Evolutionary conservation across 2,888 invertebrate genomes (phyloP), one percentile per base, ranked within the genome.

Genomic region (Xestia rhomboidea): DNA sequence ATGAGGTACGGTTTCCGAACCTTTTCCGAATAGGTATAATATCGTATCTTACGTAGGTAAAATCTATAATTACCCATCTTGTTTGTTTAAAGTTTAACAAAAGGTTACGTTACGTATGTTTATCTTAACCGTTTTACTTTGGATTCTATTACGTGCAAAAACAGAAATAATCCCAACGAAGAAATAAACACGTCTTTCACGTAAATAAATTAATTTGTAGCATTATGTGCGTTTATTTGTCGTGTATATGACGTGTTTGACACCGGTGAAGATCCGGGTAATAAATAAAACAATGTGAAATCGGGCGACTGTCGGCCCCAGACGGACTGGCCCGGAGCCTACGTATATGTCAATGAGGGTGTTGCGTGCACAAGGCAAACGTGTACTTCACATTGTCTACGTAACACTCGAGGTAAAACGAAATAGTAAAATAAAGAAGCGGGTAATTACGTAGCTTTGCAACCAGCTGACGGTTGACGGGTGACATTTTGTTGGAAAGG

Each of bases 171-270:
- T 68, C 60, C 10, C 15, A 7, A 54, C 38, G 24, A 72, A 66
- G 24, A 64, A 63, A n/a, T 74, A 82, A 79, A 83, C 44, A 63
- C 57, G 7, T 38, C 54, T 15, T 24, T 44, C 6, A 41, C 57
- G 15, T 60, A 66, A 72, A 18, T 72, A 27, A 73, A 77, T 84
- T 76, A 81, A 84, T 86, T 79, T 77, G 78, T 86, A 81, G 68
- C 70, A 38, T 71, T 81, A 49, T 71, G 81, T 77, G 74, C 41
- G 62, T 85, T 68, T 69, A 72, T 82, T 77, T 70, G 71, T 76
- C 79, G 73, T 89, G 89, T 82, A 27, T 74, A 79, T 89, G 90
- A 88, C 89, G 81, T 72, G 81, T 88, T 79, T 89, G 84, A 89
- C 83, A 85, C 69, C 82, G 78, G 79, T 87, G 51, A 84, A 88